phyloP scores from a whole-genome alignment of 2,797 vertebrate genomes.

The Gallinago solitaria region DNA sequence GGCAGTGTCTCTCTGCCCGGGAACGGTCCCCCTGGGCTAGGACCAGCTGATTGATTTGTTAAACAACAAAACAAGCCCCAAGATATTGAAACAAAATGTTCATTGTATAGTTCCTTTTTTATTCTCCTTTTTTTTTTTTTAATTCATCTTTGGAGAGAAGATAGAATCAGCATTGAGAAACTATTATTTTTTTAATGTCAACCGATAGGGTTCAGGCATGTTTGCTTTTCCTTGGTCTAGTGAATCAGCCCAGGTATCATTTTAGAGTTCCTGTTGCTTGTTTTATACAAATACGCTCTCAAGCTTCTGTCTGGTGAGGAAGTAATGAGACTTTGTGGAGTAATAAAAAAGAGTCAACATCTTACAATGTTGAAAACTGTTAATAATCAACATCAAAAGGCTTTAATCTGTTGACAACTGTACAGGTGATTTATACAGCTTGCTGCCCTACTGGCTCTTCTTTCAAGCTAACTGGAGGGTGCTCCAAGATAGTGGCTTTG shows the following conservation, averaged over 20 bases:
- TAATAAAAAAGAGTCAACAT: conserved; percentile 14
- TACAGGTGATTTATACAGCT: neutral
- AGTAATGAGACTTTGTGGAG: conserved; percentile 16
- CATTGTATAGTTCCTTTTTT: neutral
- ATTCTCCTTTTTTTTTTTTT: neutral
- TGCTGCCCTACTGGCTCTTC: neutral
- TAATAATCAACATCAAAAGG: conserved; percentile 39
- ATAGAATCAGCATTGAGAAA: neutral
- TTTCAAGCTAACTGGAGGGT: neutral
- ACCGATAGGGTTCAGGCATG: neutral
- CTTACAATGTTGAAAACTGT: conserved; percentile 18
- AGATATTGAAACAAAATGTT: neutral
- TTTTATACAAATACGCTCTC: neutral
- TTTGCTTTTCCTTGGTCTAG: neutral
- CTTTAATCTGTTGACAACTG: conserved; percentile 7
- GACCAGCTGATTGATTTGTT: neutral
- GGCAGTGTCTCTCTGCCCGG: neutral
- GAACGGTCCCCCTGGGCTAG: neutral
- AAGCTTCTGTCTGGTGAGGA: conserved; percentile 21
- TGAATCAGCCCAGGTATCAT: neutral
- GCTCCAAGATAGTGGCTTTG: neutral
- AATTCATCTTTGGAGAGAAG: neutral
- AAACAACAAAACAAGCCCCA: neutral
- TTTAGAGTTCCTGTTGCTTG: neutral
- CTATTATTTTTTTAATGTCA: neutral